A percentile compares a stretch with the other conserved stretches of the same genome.
Evolutionary conservation across 2,113 vertebrate genomes (phyloP).

Genomic region (Grus americana): DNA sequence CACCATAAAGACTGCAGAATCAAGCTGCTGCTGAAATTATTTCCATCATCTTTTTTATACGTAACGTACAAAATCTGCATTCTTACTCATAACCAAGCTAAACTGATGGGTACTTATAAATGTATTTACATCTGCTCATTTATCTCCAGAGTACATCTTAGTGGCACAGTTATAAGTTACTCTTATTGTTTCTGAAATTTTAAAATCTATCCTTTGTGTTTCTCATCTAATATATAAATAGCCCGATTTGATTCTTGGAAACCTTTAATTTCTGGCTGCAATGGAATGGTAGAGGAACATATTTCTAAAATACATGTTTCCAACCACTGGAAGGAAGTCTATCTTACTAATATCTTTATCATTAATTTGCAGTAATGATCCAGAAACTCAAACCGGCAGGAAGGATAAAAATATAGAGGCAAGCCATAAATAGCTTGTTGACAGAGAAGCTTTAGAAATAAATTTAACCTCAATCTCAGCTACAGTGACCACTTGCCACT

Average conservation of each 20-base stretch:
- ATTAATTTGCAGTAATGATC: slow-evolving; percentile 53
- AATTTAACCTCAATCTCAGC: neutral
- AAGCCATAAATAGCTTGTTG: slow-evolving; percentile 59
- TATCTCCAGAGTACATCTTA: slow-evolving; percentile 13
- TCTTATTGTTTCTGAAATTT: slow-evolving; percentile 11
- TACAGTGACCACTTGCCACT: neutral
- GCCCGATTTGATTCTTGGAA: slow-evolving; percentile 38
- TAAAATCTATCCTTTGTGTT: slow-evolving; percentile 6
- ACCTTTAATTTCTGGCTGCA: slow-evolving; percentile 47
- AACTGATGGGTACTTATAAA: neutral
- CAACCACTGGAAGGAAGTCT: slow-evolving; percentile 51
- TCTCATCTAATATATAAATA: slow-evolving; percentile 42
- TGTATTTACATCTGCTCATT: slow-evolving; percentile 5
- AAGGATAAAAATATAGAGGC: slow-evolving; percentile 59
- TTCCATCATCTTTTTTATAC: neutral
- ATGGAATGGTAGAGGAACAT: slow-evolving; percentile 17
- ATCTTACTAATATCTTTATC: slow-evolving; percentile 44
- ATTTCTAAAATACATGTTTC: slow-evolving; percentile 54
- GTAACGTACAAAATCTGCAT: neutral
- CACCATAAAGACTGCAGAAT: neutral
- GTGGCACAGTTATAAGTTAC: neutral
- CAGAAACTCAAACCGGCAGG: slow-evolving; percentile 43
- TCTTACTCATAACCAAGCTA: neutral
- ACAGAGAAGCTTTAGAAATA: slow-evolving; percentile 4
- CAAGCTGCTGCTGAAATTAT: neutral